Base-by-base conservation (phyloP, 2,113 vertebrate species). In the Colistium nudipinnis region DNA sequence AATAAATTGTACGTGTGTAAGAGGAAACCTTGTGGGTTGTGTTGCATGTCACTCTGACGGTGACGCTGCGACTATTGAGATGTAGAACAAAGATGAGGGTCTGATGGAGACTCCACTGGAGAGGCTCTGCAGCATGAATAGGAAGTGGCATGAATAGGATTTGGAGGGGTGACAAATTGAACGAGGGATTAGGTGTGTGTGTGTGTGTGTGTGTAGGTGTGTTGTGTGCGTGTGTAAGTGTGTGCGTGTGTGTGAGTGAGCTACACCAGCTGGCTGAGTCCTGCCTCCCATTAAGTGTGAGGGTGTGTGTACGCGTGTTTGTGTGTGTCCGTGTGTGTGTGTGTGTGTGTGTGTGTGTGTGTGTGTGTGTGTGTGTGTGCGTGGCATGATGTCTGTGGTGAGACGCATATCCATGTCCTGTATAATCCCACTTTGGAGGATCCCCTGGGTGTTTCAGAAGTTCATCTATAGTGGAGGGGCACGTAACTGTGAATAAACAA, bases 91-190 rank as follows among this genome's bases (percentile, higher is more conserved):
- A 80, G 66, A 67, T 62, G 70, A 61, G 61, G 28, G 49, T 36
- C 74, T 85, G 82, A 81, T 68, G 70, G 59, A 78, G 83, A 62
- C 78, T 65, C 73, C 39, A 57, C 69, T 77, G 69, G 68, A 86
- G 81, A 86, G 78, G 76, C 82, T 77, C 80, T 59, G 71, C 83
- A 66, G 70, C 74, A 24, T 80, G 70, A 80, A 80, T 54, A 77
- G 85, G 85, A 89, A 84, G 85, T 69, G 52, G 74, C 48, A 70
- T 86, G 87, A 87, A 89, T 77, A 30, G 81, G 82, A 88, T 90
- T 85, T 88, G 78, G 80, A 87, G 57, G 81, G 77, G 74, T 81
- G 81, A 84, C 87, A 79, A 87, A 87, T 81, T 38, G 71, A 82
- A 83, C 33, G 35, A 47, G 65, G 82, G 84, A 85, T 84, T 87